Base-by-base conservation (phyloP, 2,113 vertebrate species). In the Melanotaenia duboulayi region DNA sequence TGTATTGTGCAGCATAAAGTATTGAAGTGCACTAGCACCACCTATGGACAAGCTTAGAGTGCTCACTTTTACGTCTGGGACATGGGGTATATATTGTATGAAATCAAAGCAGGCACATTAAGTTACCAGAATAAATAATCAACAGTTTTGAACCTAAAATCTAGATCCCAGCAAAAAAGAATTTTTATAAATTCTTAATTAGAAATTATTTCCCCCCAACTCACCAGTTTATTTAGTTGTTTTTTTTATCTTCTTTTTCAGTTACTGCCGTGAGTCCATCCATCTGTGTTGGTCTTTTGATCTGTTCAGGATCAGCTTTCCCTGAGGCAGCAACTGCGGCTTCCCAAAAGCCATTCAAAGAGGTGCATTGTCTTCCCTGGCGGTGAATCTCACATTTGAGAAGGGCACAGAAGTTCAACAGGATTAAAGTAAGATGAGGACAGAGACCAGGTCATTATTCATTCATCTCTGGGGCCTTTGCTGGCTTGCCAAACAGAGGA, bases 21-120 rank as follows among this genome's bases (percentile, higher is more conserved):
- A 16, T n/a, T 59, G 42, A 79, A 84, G 87, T 55, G 72, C 87
- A 69, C 60, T 48, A 89, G 85, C 89, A 67, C 88, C 91, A 83
- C 85, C 91, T 87, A 78, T 35, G 54, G 88, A 65, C 73, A 65
- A 2, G 16, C 3, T 25, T 19, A 35, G 40, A 23, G 50, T 3
- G n/a, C 59, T 13, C n/a, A 57, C 11, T 57, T 24, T 0, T 13
- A 22, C 62, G 16, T 17, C 19, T 24, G 2, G 28, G 19, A 58
- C 11, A 35, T 9, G 4, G 32, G 8, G 32, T 1, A 35, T 35
- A 5, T 35, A 35, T 28, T 28, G 28, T 28, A n/a, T 4, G 5
- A 35, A 35, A 35, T 35, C 32, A 48, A 14, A 48, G 44, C 17
- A n/a, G 16, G 44, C 7, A 48, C 6, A 48, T 1, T 19, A 8